These are phyloP conservation scores for Actinostola sp. DNA, from an alignment of 92 coral and sea anemone genomes.

Conservation along the genomic window DNA sequence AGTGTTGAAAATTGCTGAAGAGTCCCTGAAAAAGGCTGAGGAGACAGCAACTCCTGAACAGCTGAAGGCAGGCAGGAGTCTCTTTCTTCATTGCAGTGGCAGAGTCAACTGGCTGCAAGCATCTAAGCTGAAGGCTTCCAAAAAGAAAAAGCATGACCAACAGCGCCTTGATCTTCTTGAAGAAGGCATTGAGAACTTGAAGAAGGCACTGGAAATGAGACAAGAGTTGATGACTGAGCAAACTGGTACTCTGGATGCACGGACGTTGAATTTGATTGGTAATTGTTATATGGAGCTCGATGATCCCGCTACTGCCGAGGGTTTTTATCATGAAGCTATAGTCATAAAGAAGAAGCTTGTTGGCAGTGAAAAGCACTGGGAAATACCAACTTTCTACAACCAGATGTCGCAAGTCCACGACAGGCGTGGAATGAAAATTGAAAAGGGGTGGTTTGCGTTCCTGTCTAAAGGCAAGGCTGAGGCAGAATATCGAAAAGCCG, in stretches of 20 bases:
- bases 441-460: neutral
- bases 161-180: neutral
- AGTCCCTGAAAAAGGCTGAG: conserved; percentile 40
- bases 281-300: conserved; percentile 41
- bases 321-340: conserved; percentile 26
- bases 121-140: neutral
- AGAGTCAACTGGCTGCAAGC: conserved; percentile 24
- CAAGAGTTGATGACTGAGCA: conserved; percentile 9
- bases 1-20: conserved; percentile 44
- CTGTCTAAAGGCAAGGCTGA: conserved; percentile 3
- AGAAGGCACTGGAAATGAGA: conserved; percentile 28
- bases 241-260: conserved; percentile 27
- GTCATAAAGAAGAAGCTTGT: conserved; percentile 45
- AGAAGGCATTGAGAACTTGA: conserved; percentile 24
- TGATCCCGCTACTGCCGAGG: conserved; percentile 27
- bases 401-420: conserved; percentile 61
- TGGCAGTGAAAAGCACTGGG: conserved; percentile 51
- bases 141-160: conserved; percentile 10
- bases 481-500: conserved; percentile 43
- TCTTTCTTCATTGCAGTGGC: conserved; percentile 36
- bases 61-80: conserved; percentile 34
- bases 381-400: conserved; percentile 62
- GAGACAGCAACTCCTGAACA: conserved; percentile 14
- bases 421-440: conserved; percentile 17
- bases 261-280: conserved; percentile 69